Percentiles rank a stretch among this genome's conserved stretches.
phyloP scores from a whole-genome alignment of 2,797 vertebrate genomes.

The Sylvilagus floridanus region DNA sequence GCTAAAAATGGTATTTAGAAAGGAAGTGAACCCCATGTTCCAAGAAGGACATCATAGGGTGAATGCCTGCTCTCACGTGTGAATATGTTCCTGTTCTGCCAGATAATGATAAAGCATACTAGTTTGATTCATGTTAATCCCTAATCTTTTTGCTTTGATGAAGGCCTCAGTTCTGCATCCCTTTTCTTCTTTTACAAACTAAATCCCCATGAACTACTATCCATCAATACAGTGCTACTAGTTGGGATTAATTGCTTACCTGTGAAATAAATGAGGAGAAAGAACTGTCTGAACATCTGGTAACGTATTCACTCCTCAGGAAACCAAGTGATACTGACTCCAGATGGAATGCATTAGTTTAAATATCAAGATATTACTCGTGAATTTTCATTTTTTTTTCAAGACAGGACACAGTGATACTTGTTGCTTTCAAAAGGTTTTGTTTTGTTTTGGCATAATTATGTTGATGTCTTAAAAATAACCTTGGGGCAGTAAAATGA shows the following conservation, averaged over 20 bases:
- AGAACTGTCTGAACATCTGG: neutral
- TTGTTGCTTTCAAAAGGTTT: neutral
- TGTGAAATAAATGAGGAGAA: neutral
- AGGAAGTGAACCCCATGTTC: neutral
- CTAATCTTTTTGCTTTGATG: neutral
- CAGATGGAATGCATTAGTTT: neutral
- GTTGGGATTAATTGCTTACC: neutral
- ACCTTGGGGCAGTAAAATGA: neutral
- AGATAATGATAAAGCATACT: neutral
- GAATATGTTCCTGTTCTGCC: neutral
- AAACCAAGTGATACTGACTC: neutral
- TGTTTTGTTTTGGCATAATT: neutral
- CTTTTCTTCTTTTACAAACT: neutral
- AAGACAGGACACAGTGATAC: neutral
- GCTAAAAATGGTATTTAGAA: neutral
- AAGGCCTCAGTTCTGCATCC: neutral
- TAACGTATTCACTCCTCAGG: neutral
- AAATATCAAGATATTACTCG: neutral
- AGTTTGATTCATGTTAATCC: neutral
- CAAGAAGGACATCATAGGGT: neutral
- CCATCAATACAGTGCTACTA: neutral
- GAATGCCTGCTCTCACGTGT: neutral
- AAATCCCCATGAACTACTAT: neutral
- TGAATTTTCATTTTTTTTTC: neutral
- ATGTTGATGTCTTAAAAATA: neutral